These are phyloP conservation scores for Maniola jurtina DNA, from an alignment of 1,140 invertebrate species.

Conservation along the genomic window DNA sequence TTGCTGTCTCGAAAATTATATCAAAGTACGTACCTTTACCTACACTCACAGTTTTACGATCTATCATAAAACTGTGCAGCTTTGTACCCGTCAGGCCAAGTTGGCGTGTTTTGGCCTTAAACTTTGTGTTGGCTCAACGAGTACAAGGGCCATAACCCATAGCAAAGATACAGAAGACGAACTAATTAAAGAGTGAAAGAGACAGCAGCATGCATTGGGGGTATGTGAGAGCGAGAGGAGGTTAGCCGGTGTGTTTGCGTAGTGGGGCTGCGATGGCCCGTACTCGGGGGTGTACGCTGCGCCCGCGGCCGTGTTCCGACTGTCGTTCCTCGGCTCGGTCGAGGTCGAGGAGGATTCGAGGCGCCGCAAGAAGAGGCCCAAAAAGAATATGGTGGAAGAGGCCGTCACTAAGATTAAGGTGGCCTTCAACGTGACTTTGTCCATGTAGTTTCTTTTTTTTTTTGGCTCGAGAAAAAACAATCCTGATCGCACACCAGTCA, in stretches of 20 bases:
- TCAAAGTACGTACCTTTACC: background rate
- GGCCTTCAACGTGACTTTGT: constrained; percentile 35
- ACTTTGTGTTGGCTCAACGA: too few relatives aligned
- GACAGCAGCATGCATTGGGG: constrained; percentile 30
- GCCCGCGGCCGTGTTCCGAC: constrained; percentile 87
- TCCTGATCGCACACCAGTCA: too few relatives aligned
- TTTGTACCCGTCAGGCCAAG: too few relatives aligned
- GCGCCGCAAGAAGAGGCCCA: constrained; percentile 86
- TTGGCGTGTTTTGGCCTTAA: too few relatives aligned
- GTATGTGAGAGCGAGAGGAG: constrained; percentile 73
- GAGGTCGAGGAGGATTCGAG: constrained; percentile 90
- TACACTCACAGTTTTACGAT: too few relatives aligned
- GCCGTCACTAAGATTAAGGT: constrained; percentile 98
- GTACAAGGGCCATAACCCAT: too few relatives aligned
- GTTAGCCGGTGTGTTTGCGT: constrained; percentile 67
- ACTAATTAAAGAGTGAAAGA: constrained; percentile 13
- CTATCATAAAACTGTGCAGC: too few relatives aligned
- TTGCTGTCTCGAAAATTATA: background rate
- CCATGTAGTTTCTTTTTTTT: background rate
- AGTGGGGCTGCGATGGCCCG: constrained; percentile 72
- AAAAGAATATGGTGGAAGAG: constrained; percentile 97
- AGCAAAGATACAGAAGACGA: too few relatives aligned
- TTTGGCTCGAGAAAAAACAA: background rate
- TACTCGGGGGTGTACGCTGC: constrained; percentile 71
- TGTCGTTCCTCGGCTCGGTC: constrained; percentile 90